These are phyloP conservation scores for Anastatus disparis DNA, from an alignment of 1,140 invertebrate genomes.

Conservation along the genomic window DNA sequence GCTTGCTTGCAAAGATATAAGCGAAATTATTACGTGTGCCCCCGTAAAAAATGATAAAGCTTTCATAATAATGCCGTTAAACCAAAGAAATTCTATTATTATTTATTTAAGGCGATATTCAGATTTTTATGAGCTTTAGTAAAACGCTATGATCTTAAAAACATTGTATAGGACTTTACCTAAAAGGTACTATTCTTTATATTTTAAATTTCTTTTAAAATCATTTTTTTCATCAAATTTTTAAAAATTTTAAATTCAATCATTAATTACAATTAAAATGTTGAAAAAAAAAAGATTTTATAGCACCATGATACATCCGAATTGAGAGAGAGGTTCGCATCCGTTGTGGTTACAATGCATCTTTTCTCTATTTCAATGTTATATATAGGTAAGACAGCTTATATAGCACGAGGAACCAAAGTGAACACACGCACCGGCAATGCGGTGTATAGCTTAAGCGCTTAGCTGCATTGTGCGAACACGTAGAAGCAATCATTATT, in stretches of 20 bases:
- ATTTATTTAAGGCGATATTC: conserved; percentile 11
- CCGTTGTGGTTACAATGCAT: neutral
- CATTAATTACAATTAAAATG: too few species aligned
- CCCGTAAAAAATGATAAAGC: neutral
- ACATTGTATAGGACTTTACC: too few species aligned
- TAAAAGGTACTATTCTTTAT: too few species aligned
- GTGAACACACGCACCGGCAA: too few species aligned
- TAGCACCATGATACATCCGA: too few species aligned
- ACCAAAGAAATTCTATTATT: too few species aligned
- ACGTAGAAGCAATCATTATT: conserved; percentile 65
- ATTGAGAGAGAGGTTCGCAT: neutral
- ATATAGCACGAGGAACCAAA: conserved; percentile 29
- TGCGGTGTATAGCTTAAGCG: conserved; percentile 56
- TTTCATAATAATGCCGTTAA: neutral
- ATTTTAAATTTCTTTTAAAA: too few species aligned
- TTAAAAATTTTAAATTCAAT: too few species aligned
- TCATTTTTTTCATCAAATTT: too few species aligned
- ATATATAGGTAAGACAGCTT: neutral
- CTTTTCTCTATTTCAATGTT: neutral
- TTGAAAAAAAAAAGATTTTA: neutral
- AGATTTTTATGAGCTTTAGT: conserved; percentile 22
- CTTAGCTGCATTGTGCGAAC: conserved; percentile 59
- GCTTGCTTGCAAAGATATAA: neutral
- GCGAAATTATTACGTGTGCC: neutral
- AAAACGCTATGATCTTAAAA: conserved; percentile 9